phyloP scores from a whole-genome alignment of 1,140 invertebrate species.

The Euschistus heros region DNA sequence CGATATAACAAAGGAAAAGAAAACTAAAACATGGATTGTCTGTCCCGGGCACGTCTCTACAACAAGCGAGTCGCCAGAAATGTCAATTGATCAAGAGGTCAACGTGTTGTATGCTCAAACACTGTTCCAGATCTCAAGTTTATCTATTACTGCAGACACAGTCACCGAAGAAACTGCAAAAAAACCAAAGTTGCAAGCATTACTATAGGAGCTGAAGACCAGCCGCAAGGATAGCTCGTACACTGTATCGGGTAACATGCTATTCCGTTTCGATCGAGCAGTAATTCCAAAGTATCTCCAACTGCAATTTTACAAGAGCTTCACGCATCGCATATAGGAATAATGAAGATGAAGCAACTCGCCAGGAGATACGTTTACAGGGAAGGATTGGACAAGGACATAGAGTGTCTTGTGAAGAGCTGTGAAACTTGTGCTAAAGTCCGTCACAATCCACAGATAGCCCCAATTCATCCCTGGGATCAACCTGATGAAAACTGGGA shows the following conservation, averaged over 20 bases:
- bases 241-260: neutral
- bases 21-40: conserved; percentile 28
- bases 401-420: too few species aligned
- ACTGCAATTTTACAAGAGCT: neutral
- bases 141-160: neutral
- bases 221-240: neutral
- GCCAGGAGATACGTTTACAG: conserved; percentile 26
- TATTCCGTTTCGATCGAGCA: conserved; percentile 2
- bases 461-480: too few species aligned
- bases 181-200: neutral
- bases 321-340: too few species aligned
- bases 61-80: neutral
- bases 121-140: conserved; percentile 1
- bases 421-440: too few species aligned
- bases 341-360: too few species aligned
- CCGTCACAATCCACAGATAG: too few species aligned
- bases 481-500: too few species aligned
- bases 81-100: neutral
- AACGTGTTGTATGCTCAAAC: too few species aligned
- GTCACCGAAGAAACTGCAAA: neutral
- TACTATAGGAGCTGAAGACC: neutral
- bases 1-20: conserved; percentile 24
- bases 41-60: conserved; percentile 7
- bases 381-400: conserved; percentile 26
- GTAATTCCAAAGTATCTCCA: conserved; percentile 14